Evolutionary conservation across 2,888 invertebrate genomes (phyloP).

Genomic region (Mesorhabditis spiculigera): DNA sequence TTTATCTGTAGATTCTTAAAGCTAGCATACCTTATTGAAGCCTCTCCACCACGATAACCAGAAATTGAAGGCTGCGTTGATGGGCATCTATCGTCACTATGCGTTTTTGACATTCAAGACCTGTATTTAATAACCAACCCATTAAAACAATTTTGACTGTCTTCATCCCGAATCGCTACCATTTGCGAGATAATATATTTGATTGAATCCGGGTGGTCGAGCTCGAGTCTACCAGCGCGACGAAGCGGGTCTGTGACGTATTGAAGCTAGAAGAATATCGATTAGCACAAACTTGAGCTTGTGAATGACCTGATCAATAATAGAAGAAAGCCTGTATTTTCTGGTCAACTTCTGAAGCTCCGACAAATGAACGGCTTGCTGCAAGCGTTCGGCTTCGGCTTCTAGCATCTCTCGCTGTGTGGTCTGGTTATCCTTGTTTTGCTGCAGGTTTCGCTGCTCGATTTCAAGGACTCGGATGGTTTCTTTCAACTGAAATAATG

Average conservation of each 20-base stretch:
- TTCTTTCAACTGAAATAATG: slow-evolving; percentile 39
- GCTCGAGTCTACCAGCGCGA: slow-evolving; percentile 22
- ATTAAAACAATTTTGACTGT: slow-evolving; percentile 16
- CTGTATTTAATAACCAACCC: background rate
- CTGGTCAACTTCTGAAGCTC: slow-evolving; percentile 57
- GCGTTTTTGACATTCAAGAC: background rate
- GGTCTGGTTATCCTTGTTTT: slow-evolving; percentile 20
- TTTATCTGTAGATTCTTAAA: background rate
- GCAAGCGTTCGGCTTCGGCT: slow-evolving; percentile 50
- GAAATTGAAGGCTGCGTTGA: slow-evolving; percentile 24
- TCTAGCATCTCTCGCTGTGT: slow-evolving; percentile 37
- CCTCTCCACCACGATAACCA: slow-evolving; percentile 16
- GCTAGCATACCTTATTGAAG: background rate
- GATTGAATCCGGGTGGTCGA: slow-evolving; percentile 35
- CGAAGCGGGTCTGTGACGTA: slow-evolving; percentile 38
- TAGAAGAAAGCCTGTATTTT: slow-evolving; percentile 55
- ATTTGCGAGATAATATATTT: slow-evolving; percentile 49
- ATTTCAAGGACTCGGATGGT: slow-evolving; percentile 55
- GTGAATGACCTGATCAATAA: slow-evolving; percentile 52
- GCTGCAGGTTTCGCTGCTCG: slow-evolving; percentile 51
- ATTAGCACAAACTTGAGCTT: background rate
- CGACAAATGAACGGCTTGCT: slow-evolving; percentile 51
- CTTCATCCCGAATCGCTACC: slow-evolving; percentile 47
- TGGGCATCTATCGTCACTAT: slow-evolving; percentile 39
- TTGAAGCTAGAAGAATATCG: slow-evolving; percentile 24